These are phyloP conservation scores for Triops cancriformis DNA, from an alignment of 1,140 invertebrate genomes.

Conservation along the genomic window DNA sequence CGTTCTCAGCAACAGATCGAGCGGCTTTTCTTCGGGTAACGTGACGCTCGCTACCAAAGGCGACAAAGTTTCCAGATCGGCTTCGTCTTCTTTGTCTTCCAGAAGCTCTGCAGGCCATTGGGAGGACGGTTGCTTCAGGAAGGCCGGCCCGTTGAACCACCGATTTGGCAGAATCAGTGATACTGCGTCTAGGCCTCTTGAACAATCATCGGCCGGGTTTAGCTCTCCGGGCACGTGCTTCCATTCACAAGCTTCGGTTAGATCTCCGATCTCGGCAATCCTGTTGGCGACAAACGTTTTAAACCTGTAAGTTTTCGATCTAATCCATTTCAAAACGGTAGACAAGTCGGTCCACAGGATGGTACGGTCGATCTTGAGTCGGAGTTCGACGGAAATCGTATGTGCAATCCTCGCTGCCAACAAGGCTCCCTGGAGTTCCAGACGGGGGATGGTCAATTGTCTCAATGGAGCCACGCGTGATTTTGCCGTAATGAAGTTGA, in stretches of 20 bases:
- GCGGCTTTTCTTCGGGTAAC: background rate
- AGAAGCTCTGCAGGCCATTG: conserved; percentile 20
- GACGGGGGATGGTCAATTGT: conserved; percentile 24
- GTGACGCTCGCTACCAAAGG: background rate
- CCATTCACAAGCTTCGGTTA: background rate
- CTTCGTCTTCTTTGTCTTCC: background rate
- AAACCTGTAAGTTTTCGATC: background rate
- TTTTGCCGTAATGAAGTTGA: conserved; percentile 19
- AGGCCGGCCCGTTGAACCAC: conserved; percentile 29
- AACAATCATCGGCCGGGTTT: conserved; percentile 20
- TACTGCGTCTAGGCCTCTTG: background rate
- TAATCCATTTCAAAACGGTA: conserved; percentile 27
- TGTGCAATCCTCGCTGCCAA: conserved; percentile 25
- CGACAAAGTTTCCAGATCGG: background rate
- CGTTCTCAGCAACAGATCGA: background rate
- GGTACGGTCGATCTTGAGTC: background rate
- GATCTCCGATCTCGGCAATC: conserved; percentile 23
- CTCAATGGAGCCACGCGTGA: conserved; percentile 25
- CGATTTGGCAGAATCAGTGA: background rate
- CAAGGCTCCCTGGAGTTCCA: conserved; percentile 26
- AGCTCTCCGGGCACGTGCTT: conserved; percentile 17
- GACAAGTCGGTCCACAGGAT: conserved; percentile 26
- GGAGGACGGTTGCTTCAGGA: background rate
- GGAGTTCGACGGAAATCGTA: background rate
- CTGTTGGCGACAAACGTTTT: conserved; percentile 19